Base-by-base conservation (phyloP, 2,888 invertebrate genomes). In the Dichetophora obliterata region DNA sequence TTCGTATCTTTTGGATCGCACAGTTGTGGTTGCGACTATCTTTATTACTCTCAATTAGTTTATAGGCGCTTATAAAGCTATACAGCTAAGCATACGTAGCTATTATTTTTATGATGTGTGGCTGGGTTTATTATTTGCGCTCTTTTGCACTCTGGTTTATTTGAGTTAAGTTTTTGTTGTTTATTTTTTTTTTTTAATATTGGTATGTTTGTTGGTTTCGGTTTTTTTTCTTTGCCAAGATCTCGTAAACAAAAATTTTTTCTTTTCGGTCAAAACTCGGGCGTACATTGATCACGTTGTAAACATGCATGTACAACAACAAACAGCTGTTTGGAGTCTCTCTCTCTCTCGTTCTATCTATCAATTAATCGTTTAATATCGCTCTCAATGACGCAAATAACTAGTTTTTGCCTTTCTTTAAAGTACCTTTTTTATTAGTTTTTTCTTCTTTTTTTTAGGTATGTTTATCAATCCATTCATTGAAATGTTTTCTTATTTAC, bases 261-360 rank as follows among this genome's bases (percentile, higher is more conserved):
- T 54, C 54, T 54, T 24, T 22, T 9, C 24, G 24, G 57, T 22
- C 57, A 59, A 59, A 19, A 59, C 8, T 14, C 19, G 22, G n/a
- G 14, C 27, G 8, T 11, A 22, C 6, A 5, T 48, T n/a, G 68
- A 50, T 68, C 68, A 24, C 48, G 68, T 68, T 68, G 19, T 68
- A 68, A 48, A 68, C 24, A 50, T 14, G 48, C 24, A 22, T 50
- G 48, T 24, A 66, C 66, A 66, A 66, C 43, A 43, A 16, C 66
- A 66, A 66, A 66, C 66, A 66, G 66, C 66, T 66, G 66, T 66
- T 66, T 66, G 22, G n/a, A 6, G 11, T 22, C 54, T 61, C 16
- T 61, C 14, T 31, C 31, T 22, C 3, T 19, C 9, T 66, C 8
- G 65, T 19, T 66, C 8, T 19, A 9, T 48, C 14, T n/a, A n/a